These are phyloP conservation scores for Coilia nasus DNA, from an alignment of 2,797 vertebrate genomes.

Conservation along the genomic window DNA sequence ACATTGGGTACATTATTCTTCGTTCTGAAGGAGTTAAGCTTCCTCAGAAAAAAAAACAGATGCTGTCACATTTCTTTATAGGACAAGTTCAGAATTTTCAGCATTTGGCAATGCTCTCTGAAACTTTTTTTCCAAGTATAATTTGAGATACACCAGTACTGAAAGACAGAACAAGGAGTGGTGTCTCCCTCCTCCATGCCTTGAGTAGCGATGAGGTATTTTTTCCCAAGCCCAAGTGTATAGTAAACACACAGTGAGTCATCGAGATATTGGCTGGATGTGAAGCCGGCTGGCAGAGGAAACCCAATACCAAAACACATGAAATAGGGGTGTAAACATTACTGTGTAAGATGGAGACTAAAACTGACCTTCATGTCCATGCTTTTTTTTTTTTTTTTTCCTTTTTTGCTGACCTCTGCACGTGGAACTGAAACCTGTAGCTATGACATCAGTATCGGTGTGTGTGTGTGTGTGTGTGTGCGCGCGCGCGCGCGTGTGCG, in stretches of 20 bases:
- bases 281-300: constrained; percentile 14
- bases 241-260: neutral
- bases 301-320: constrained; percentile 43
- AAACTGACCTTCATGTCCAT: neutral
- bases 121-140: neutral
- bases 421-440: neutral
- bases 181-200: neutral
- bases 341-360: neutral
- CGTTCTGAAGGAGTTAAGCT: too few relatives aligned
- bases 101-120: neutral
- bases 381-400: neutral
- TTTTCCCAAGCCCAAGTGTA: neutral
- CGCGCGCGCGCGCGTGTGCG: too few relatives aligned
- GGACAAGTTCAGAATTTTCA: too few relatives aligned
- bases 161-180: neutral
- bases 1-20: too few relatives aligned
- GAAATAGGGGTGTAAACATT: constrained; percentile 65
- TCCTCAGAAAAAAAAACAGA: too few relatives aligned
- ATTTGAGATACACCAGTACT: neutral
- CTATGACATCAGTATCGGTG: neutral
- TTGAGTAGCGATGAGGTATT: neutral
- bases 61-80: too few relatives aligned
- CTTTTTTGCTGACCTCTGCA: neutral
- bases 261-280: neutral
- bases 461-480: too few relatives aligned